These are phyloP conservation scores for Chaetophractus vellerosus DNA, from an alignment of 2,797 vertebrate species.

Conservation along the genomic window DNA sequence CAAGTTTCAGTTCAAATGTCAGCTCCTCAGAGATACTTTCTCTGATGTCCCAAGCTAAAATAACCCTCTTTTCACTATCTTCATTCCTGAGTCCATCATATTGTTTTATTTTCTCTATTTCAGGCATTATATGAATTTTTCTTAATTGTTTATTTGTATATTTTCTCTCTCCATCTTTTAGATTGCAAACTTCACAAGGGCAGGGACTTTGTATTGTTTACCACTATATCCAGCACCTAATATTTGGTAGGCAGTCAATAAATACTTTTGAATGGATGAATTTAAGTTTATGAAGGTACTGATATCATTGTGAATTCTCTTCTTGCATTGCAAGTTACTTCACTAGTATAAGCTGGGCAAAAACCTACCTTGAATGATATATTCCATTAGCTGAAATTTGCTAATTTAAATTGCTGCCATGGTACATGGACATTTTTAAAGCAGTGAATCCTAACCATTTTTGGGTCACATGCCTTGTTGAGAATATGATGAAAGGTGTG, in stretches of 20 bases:
- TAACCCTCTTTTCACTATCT: background rate
- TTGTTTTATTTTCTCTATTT: conserved; percentile 13
- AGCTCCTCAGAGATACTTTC: background rate
- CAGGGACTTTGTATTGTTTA: conserved; percentile 17
- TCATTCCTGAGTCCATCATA: background rate
- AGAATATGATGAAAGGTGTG: conserved; percentile 16
- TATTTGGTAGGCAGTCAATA: background rate
- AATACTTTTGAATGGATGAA: conserved; percentile 35
- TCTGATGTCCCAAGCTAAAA: background rate
- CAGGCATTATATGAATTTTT: background rate
- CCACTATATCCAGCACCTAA: background rate
- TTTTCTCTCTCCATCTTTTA: background rate
- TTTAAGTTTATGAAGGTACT: conserved; percentile 20
- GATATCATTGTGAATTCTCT: conserved; percentile 27
- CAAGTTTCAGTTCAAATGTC: background rate
- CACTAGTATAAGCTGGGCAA: conserved; percentile 18
- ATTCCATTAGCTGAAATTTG: conserved; percentile 39
- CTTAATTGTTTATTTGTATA: background rate
- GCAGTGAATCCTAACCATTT: conserved; percentile 6
- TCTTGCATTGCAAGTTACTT: conserved; percentile 8
- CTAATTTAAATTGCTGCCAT: conserved; percentile 7
- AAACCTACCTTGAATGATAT: conserved; percentile 7
- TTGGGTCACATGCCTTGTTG: background rate
- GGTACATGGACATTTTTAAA: conserved; percentile 32
- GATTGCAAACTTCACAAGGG: background rate